Percentiles rank a stretch among this genome's conserved stretches.
Conservation (phyloP, 2,113 vertebrate species). For the Phasianus colchicus region DNA sequence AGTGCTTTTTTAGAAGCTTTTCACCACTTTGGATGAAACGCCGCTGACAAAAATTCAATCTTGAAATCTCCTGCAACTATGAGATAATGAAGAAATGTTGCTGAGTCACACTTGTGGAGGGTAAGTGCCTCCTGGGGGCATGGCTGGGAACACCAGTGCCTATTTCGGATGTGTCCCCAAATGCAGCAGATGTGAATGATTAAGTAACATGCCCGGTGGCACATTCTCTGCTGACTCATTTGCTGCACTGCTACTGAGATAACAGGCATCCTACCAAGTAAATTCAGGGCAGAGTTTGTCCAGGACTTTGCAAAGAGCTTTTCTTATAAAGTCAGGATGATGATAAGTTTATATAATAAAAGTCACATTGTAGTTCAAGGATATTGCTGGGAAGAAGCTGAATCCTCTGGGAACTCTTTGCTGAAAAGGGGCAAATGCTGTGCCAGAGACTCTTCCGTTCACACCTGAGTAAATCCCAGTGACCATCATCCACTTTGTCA, state of each 20-base stretch:
- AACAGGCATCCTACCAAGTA: neutral
- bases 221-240: slow-evolving; percentile 35
- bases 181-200: slow-evolving; percentile 21
- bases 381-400: neutral
- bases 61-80: slow-evolving; percentile 16
- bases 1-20: slow-evolving; percentile 62
- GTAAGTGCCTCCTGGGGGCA: slow-evolving; percentile 29
- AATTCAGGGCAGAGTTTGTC: neutral
- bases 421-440: neutral
- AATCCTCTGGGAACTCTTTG: neutral
- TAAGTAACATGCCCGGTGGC: neutral
- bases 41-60: slow-evolving; percentile 57
- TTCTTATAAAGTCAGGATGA: neutral
- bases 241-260: neutral
- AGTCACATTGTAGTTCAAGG: neutral
- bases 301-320: neutral
- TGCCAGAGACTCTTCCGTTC: accelerated
- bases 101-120: slow-evolving; percentile 30
- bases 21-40: slow-evolving; percentile 54
- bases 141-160: neutral
- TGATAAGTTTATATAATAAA: neutral
- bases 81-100: slow-evolving; percentile 49
- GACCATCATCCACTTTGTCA: neutral
- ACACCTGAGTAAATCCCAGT: neutral
- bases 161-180: slow-evolving; percentile 4